phyloP scores from a whole-genome alignment of 1,140 invertebrate species.

The Drosophila suzukii region DNA sequence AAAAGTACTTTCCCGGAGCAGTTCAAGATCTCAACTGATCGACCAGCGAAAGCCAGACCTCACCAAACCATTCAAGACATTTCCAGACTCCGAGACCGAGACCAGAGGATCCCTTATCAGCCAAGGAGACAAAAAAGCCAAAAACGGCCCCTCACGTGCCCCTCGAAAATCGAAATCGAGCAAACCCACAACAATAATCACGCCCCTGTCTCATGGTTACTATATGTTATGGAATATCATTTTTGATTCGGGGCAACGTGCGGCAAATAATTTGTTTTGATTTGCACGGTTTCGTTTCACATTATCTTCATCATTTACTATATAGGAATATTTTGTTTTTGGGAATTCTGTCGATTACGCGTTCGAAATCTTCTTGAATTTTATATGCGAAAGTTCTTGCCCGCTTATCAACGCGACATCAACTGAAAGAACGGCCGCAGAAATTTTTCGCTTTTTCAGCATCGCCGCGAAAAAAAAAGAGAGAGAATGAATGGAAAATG shows the following conservation, averaged over 20 bases:
- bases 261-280: slow-evolving; percentile 52
- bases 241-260: slow-evolving; percentile 33
- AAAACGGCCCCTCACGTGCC: slow-evolving; percentile 52
- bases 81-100: slow-evolving; percentile 36
- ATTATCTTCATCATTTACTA: slow-evolving; percentile 21
- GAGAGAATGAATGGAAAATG: slow-evolving; percentile 6
- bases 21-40: slow-evolving; percentile 21
- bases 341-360: slow-evolving; percentile 38
- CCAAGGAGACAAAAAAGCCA: slow-evolving; percentile 11
- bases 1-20: slow-evolving; percentile 17
- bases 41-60: slow-evolving; percentile 25
- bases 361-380: slow-evolving; percentile 17
- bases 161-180: slow-evolving; percentile 29
- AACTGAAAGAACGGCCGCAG: slow-evolving; percentile 62
- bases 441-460: slow-evolving; percentile 53
- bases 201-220: slow-evolving; percentile 47
- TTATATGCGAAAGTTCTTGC: slow-evolving; percentile 38
- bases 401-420: slow-evolving; percentile 67
- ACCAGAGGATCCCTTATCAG: slow-evolving; percentile 29
- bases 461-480: slow-evolving; percentile 17
- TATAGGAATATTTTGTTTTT: slow-evolving; percentile 17
- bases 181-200: slow-evolving; percentile 43
- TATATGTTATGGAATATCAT: slow-evolving; percentile 10
- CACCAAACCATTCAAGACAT: slow-evolving; percentile 39
- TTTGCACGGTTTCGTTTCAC: slow-evolving; percentile 23